These are phyloP conservation scores for Schizotus pectinicornis DNA, from an alignment of 2,888 invertebrate species.

Conservation along the genomic window DNA sequence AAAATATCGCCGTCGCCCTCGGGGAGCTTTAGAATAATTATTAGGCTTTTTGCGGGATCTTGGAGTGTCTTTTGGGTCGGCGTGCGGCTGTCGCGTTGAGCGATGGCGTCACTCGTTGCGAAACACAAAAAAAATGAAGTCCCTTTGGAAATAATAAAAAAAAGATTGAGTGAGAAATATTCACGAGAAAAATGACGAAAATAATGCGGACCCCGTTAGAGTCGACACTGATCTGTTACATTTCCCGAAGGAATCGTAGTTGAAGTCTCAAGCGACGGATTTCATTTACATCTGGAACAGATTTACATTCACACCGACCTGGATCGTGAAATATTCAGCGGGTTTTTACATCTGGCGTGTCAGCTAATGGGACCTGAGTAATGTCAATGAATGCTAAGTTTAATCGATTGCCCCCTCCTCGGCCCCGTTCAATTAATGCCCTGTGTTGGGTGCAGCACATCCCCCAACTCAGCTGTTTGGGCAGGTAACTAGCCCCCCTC, in stretches of 20 bases:
- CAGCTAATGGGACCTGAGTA: conserved; percentile 52
- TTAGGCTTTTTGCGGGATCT: conserved; percentile 1
- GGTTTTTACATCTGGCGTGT: conserved; percentile 53
- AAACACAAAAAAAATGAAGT: conserved; percentile 22
- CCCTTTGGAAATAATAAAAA: conserved; percentile 36
- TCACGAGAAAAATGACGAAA: conserved; percentile 42
- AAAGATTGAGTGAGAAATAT: conserved; percentile 41
- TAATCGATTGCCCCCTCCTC: conserved; percentile 44
- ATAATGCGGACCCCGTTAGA: conserved; percentile 44
- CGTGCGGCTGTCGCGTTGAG: not conserved
- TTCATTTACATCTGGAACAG: conserved; percentile 57
- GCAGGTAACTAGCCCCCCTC: too few relatives aligned
- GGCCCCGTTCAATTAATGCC: conserved; percentile 24
- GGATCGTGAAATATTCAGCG: conserved; percentile 54
- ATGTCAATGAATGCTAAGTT: conserved; percentile 54
- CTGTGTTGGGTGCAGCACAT: too few relatives aligned
- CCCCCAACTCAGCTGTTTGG: too few relatives aligned
- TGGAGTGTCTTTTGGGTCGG: not conserved
- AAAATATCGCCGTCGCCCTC: conserved; percentile 23
- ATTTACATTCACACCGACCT: conserved; percentile 55
- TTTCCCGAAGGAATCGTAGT: conserved; percentile 52
- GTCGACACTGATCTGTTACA: conserved; percentile 54
- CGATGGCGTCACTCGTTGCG: conserved; percentile 5
- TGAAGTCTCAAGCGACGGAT: conserved; percentile 53
- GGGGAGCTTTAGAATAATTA: conserved; percentile 12